phyloP scores from a whole-genome alignment of 2,797 vertebrate species.

The Apogon hyalosoma region DNA sequence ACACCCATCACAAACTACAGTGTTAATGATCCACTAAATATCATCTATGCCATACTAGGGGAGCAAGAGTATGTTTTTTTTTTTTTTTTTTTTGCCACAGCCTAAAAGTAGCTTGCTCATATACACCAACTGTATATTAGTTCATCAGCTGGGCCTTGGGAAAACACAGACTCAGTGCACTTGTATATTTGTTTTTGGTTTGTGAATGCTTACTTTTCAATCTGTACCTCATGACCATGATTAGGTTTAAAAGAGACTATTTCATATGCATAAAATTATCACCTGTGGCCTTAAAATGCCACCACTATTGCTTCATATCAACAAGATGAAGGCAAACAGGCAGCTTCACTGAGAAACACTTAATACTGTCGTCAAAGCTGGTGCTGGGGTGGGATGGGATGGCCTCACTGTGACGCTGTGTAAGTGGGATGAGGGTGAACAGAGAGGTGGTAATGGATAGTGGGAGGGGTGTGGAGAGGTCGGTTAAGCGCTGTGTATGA shows the following conservation, averaged over 20 bases:
- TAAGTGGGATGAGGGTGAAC: conserved; percentile 18
- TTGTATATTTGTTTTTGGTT: conserved; percentile 69
- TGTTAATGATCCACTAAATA: conserved; percentile 14
- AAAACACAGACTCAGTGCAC: conserved; percentile 38
- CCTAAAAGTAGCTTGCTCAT: conserved; percentile 51
- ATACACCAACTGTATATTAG: conserved; percentile 44
- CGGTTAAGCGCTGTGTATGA: conserved; percentile 27
- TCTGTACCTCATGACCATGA: conserved; percentile 40
- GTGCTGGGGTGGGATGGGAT: conserved; percentile 25
- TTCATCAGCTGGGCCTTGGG: conserved; percentile 55
- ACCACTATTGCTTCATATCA: conserved; percentile 44
- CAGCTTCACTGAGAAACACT: conserved; percentile 58
- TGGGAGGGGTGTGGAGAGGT: conserved; percentile 42
- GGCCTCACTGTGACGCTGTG: conserved; percentile 27
- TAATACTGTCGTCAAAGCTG: conserved; percentile 61
- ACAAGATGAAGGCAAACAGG: conserved; percentile 46
- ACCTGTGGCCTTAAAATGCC: conserved; percentile 46
- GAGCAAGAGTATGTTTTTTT: conserved; percentile 29
- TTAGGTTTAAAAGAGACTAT: conserved; percentile 55
- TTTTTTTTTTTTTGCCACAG: conserved; percentile 25
- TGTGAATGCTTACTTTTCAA: conserved; percentile 51
- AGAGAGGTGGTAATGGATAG: conserved; percentile 41
- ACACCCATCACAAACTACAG: conserved; percentile 9
- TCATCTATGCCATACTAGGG: conserved; percentile 7
- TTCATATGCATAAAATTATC: conserved; percentile 65